Evolutionary conservation across 1,140 invertebrate genomes (phyloP).

Genomic region (Ceratina australensis): DNA sequence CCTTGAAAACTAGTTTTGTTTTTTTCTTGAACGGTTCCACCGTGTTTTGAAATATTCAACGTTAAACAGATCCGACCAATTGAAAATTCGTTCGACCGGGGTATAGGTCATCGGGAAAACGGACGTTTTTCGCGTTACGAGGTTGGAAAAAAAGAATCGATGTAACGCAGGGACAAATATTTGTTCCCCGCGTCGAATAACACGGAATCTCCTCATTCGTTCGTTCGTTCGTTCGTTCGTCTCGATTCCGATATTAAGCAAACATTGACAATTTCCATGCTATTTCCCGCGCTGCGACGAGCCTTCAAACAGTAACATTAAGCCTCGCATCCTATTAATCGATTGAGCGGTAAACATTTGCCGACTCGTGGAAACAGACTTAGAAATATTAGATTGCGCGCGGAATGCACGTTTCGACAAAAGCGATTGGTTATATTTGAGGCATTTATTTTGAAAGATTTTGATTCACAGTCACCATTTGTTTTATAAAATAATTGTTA

Average conservation of each 20-base stretch:
- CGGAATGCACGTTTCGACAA: too few relatives aligned
- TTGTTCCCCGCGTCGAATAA: slow-evolving; percentile 34
- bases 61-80: background rate
- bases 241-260: slow-evolving; percentile 44
- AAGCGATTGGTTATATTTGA: too few relatives aligned
- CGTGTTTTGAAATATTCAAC: too few relatives aligned
- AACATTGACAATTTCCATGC: slow-evolving; percentile 52
- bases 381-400: too few relatives aligned
- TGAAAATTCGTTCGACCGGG: background rate
- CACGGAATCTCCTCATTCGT: slow-evolving; percentile 29
- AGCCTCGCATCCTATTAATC: background rate
- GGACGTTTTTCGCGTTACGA: background rate
- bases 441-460: too few relatives aligned
- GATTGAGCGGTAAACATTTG: slow-evolving; percentile 14
- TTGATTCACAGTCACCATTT: too few relatives aligned
- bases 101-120: background rate
- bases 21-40: background rate
- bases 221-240: background rate
- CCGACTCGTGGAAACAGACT: background rate
- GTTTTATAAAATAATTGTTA: too few relatives aligned
- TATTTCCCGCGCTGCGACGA: slow-evolving; percentile 12
- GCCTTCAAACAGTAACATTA: slow-evolving; percentile 1
- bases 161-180: slow-evolving; percentile 25
- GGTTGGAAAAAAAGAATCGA: background rate
- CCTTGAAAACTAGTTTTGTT: too few relatives aligned